Percentiles rank a stretch among this genome's conserved stretches.
phyloP scores from a whole-genome alignment of 1,140 invertebrate species.

The Ylistrum balloti region DNA sequence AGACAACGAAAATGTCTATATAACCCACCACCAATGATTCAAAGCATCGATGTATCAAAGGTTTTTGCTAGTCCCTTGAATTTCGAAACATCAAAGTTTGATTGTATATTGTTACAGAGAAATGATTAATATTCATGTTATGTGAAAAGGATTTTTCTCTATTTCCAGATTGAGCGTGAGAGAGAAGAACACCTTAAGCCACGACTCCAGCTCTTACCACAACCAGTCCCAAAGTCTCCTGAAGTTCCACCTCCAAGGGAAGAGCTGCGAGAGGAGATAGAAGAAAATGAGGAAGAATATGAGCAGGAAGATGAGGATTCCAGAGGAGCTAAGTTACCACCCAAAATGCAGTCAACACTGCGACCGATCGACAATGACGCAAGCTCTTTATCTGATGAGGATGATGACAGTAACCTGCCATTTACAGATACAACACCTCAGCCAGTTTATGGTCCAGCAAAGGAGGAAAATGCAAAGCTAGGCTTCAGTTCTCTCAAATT shows the following conservation, averaged over 20 bases:
- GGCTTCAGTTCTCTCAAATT: slow-evolving; percentile 76
- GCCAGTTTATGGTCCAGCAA: slow-evolving; percentile 65
- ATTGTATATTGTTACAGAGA: too few species aligned
- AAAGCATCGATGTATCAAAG: too few species aligned
- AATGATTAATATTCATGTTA: not conserved
- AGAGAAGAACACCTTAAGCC: slow-evolving; percentile 93
- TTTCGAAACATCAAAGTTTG: too few species aligned
- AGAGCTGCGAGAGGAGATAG: slow-evolving; percentile 55
- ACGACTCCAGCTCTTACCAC: slow-evolving; percentile 78
- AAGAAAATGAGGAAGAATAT: slow-evolving; percentile 54
- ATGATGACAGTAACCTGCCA: slow-evolving; percentile 66
- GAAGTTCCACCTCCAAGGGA: slow-evolving; percentile 53
- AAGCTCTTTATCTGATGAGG: slow-evolving; percentile 61
- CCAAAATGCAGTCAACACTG: slow-evolving; percentile 75
- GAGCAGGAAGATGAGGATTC: slow-evolving; percentile 63
- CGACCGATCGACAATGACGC: slow-evolving; percentile 68
- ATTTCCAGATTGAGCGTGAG: slow-evolving; percentile 84
- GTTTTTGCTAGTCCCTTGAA: too few species aligned
- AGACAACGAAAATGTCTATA: too few species aligned
- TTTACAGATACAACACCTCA: slow-evolving; percentile 63
- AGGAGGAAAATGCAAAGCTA: slow-evolving; percentile 72
- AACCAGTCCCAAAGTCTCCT: slow-evolving; percentile 56
- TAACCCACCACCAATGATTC: too few species aligned
- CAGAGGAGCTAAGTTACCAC: slow-evolving; percentile 58
- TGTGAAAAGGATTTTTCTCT: not conserved